Evolutionary conservation across 2,888 invertebrate genomes (phyloP), one percentile per base, ranked within the genome.

Genomic region (Sturmia bella): DNA sequence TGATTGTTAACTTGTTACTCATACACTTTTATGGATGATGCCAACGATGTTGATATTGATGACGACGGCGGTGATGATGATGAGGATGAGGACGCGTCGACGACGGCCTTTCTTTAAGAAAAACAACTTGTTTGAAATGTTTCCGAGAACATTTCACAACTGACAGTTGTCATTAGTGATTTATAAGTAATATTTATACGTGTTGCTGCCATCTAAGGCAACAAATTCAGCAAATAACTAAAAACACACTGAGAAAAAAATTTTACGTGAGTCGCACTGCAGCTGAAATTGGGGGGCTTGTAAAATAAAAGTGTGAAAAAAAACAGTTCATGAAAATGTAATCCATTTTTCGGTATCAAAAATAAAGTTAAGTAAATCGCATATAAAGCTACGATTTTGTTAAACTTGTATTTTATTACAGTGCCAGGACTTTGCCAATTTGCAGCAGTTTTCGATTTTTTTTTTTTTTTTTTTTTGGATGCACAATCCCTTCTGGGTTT

Each of bases 161-260:
- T 81, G 84, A 83, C 83, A 83, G 81, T 84, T 83, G 81, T 84
- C 81, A 84, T 83, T 81, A 83, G 84, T 83, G 83, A 83, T 80
- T 84, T 83, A 83, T 84, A 83, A 80, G 79, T 83, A 79, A 83
- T 78, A 87, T 88, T 87, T 86, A 78, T 78, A 84, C 82, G 82
- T 82, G 82, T 75, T 82, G 37, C 74, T 70, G 82, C 74, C 69
- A 75, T 52, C 75, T 57, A 64, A 74, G 70, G 59, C 69, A 74
- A 59, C 24, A 77, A 69, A 54, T 41, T 19, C 39, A 63, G 70
- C 57, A 73, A 70, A 70, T 64, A 70, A 70, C 61, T 57, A 52
- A 48, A 54, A 56, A 64, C 43, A 43, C 78, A 63, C 56, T 64
- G 27, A 78, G 15, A 54, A 37, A 69, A 74, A 27, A 41, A 50